A percentile compares a stretch with the other conserved stretches of the same genome.
phyloP scores from a whole-genome alignment of 2,888 invertebrate genomes.

The Caenorhabditis plicata region DNA sequence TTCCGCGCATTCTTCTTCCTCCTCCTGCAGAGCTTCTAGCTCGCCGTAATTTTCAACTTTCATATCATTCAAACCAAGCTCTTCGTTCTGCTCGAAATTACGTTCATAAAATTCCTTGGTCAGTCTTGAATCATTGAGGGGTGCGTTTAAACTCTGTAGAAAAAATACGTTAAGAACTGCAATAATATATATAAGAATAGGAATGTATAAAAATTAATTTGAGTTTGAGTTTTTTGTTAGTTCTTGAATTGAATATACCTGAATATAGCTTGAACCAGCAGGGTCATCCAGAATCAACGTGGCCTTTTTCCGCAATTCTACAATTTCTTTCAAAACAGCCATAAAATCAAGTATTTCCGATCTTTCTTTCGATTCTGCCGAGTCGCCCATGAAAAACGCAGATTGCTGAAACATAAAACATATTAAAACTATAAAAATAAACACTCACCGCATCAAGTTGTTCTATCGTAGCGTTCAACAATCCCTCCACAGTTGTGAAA shows the following conservation, averaged over 20 bases:
- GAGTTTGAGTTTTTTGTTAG: background rate
- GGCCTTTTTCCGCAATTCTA: slow-evolving; percentile 67
- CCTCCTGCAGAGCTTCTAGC: slow-evolving; percentile 50
- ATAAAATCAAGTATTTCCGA: slow-evolving; percentile 44
- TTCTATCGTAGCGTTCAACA: slow-evolving; percentile 78
- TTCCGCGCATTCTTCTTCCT: slow-evolving; percentile 39
- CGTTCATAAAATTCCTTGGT: slow-evolving; percentile 80
- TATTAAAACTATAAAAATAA: background rate
- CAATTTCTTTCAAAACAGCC: slow-evolving; percentile 43
- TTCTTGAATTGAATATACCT: slow-evolving; percentile 68
- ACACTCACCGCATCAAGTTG: slow-evolving; percentile 55
- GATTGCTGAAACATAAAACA: slow-evolving; percentile 40
- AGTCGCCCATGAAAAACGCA: slow-evolving; percentile 63
- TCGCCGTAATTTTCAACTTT: slow-evolving; percentile 80
- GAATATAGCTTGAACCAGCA: slow-evolving; percentile 93
- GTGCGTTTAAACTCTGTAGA: slow-evolving; percentile 63
- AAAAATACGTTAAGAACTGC: no score
- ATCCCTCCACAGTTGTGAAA: slow-evolving; percentile 92
- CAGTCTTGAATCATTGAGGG: slow-evolving; percentile 70
- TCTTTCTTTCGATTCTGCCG: slow-evolving; percentile 41
- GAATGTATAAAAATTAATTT: no score
- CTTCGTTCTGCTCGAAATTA: slow-evolving; percentile 87
- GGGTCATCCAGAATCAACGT: slow-evolving; percentile 90
- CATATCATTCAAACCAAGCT: slow-evolving; percentile 91
- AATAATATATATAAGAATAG: no score